A percentile compares a stretch with the other conserved stretches of the same genome.
phyloP scores from a whole-genome alignment of 2,113 vertebrate species.

The Zonotrichia leucophrys region DNA sequence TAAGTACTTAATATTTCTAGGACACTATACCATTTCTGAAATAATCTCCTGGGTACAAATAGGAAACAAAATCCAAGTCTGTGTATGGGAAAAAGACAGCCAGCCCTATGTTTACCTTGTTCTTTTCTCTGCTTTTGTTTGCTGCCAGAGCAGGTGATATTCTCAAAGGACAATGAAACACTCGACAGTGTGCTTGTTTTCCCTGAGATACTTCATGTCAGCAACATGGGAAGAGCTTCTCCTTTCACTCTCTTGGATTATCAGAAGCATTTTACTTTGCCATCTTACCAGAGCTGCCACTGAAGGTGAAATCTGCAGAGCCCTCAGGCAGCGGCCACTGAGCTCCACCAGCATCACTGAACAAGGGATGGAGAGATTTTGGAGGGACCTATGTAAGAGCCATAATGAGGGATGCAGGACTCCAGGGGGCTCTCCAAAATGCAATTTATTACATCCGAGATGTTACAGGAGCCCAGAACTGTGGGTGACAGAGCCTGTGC shows the following conservation, averaged over 20 bases:
- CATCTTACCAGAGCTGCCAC: too few relatives aligned
- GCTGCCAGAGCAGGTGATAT: not conserved
- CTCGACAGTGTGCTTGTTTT: not conserved
- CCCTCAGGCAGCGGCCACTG: not conserved
- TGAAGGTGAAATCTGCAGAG: not conserved
- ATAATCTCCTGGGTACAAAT: not conserved
- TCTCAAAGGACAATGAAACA: not conserved
- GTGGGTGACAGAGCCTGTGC: too few relatives aligned
- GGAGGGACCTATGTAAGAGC: too few relatives aligned
- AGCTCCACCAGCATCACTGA: not conserved
- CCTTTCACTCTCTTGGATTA: not conserved
- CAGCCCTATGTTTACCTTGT: not conserved
- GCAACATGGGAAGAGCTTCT: not conserved
- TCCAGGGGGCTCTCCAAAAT: too few relatives aligned
- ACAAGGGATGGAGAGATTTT: not conserved
- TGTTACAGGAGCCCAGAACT: too few relatives aligned
- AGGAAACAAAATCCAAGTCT: not conserved
- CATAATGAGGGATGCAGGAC: too few relatives aligned
- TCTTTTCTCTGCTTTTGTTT: not conserved
- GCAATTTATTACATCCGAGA: too few relatives aligned
- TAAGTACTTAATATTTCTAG: not conserved
- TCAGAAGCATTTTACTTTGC: not conserved
- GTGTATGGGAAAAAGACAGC: not conserved
- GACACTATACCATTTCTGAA: not conserved
- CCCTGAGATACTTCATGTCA: fast-evolving